A percentile compares a stretch with the other conserved stretches of the same genome.
These are phyloP conservation scores for Cydia fagiglandana DNA, from an alignment of 1,140 invertebrate genomes.

Conservation along the genomic window DNA sequence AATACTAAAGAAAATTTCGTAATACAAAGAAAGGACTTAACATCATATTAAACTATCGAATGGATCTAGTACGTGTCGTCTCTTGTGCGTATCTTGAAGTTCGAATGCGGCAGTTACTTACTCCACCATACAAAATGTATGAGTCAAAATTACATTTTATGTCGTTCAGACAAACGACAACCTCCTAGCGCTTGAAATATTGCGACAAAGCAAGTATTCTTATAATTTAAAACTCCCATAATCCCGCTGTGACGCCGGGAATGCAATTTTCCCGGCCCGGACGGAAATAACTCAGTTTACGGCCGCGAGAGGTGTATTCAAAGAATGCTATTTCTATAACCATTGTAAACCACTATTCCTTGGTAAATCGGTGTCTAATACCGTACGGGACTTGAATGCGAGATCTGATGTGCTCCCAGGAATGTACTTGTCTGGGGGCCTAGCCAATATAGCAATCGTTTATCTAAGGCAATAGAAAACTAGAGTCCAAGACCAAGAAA, in stretches of 20 bases:
- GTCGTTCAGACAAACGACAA: not conserved
- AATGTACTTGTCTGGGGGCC: not conserved
- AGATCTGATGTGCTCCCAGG: not conserved
- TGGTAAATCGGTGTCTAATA: not conserved
- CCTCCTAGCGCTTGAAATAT: not conserved
- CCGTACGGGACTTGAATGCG: not conserved
- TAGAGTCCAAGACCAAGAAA: no score
- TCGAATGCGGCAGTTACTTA: no score
- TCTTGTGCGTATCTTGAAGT: no score
- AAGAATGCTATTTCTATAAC: slow-evolving; percentile 10
- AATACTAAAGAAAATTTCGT: no score
- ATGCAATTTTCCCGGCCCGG: slow-evolving; percentile 12
- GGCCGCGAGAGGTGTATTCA: slow-evolving; percentile 8
- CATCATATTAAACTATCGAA: no score
- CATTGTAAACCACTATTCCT: not conserved
- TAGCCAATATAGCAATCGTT: no score
- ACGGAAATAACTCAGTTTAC: slow-evolving; percentile 8
- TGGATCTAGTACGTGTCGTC: no score
- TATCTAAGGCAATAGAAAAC: no score
- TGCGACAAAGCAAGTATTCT: slow-evolving; percentile 4
- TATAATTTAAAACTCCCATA: slow-evolving; percentile 3
- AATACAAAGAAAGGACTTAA: no score
- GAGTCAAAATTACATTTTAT: no score
- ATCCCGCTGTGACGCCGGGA: not conserved
- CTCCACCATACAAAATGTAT: no score